Base-by-base conservation (phyloP, 2,888 invertebrate species). In the Chorisops tibialis region DNA sequence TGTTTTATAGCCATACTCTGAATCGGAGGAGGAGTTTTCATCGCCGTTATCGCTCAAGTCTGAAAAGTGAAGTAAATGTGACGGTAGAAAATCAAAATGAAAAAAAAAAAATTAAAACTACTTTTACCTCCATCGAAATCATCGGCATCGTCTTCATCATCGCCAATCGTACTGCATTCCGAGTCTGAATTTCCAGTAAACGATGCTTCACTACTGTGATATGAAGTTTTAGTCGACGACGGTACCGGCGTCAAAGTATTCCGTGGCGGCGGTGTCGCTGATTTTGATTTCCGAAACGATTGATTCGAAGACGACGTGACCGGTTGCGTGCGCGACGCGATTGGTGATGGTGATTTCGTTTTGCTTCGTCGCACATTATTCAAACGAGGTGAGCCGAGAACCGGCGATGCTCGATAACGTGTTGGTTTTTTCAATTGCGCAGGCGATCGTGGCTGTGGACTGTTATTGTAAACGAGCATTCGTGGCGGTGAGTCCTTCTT, bases 381-480 rank as follows among this genome's bases (percentile, higher is more conserved):
- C 41, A 54, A 6, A 21, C 73, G 70, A 45, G 65, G 54, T 1
- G 63, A 51, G 7, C 64, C 62, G 50, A 66, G 59, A 43, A 70
- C 67, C 61, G 73, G 64, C 43, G 68, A 67, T 35, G 48, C 38
- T 1, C 62, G 56, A 11, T 22, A 59, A 16, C 37, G 61, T 41
- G 62, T 41, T 16, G 19, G 7, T 41, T 43, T 21, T 30, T 30
- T 52, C 38, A 45, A 59, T 14, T 47, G 52, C 35, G 73, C 72
- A 16, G 73, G 66, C 48, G 71, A 65, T 35, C 73, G 67, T 35
- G 75, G 75, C 14, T 21, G 12, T 65, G 63, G 65, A 22, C 9
- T 41, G 51, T 69, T 74, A 67, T 74, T 76, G 59, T 76, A 76
- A 18, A 76, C 67, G 41, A 76, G 68, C 14, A 76, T 74, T 22